These are phyloP conservation scores for Enteromius mattozi DNA, from an alignment of 2,797 vertebrate species.

Conservation along the genomic window DNA sequence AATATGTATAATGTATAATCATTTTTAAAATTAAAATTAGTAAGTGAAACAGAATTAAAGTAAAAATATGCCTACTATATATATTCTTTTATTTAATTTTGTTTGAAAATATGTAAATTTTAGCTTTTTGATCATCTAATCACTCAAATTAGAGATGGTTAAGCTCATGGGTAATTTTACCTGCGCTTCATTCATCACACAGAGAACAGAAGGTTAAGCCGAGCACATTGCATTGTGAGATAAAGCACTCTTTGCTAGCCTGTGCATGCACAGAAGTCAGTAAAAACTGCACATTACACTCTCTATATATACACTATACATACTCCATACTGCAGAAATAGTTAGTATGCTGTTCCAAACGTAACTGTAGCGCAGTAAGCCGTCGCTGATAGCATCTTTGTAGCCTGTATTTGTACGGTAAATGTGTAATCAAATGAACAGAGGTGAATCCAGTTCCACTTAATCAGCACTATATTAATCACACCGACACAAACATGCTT, in stretches of 20 bases:
- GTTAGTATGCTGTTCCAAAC: neutral
- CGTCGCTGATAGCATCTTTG: neutral
- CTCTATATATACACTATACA: neutral
- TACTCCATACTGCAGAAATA: neutral
- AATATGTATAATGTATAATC: too few species aligned
- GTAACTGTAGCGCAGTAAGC: neutral
- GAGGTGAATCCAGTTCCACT: constrained; percentile 59
- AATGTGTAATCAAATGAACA: constrained; percentile 55
- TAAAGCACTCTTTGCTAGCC: neutral
- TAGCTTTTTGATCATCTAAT: neutral
- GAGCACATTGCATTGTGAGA: neutral
- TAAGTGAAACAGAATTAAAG: too few species aligned
- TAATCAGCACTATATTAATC: constrained; percentile 55
- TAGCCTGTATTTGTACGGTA: constrained; percentile 1
- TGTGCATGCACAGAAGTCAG: neutral
- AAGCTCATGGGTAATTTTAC: neutral
- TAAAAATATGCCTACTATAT: too few species aligned
- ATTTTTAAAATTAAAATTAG: neutral
- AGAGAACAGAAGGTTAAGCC: neutral
- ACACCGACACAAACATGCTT: constrained; percentile 46
- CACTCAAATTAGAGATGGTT: neutral
- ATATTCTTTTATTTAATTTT: neutral
- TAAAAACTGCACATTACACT: neutral
- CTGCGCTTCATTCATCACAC: neutral
- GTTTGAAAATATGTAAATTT: neutral